Evolutionary conservation across 2,888 invertebrate genomes (phyloP).

Genomic region (Trichopoda pennipes): DNA sequence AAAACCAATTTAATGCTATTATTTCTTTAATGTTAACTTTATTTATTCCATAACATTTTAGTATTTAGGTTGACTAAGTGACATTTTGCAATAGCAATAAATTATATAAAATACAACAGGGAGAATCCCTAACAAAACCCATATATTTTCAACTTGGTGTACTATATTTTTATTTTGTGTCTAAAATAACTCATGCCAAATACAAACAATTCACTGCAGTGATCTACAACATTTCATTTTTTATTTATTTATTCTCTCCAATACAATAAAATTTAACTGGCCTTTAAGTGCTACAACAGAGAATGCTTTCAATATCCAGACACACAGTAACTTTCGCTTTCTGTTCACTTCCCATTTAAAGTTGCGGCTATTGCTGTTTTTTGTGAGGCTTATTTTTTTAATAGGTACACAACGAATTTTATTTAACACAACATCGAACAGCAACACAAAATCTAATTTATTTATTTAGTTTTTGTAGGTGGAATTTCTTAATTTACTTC

Average conservation of each 20-base stretch:
- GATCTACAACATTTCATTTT: slow-evolving; percentile 23
- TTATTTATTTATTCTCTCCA: slow-evolving; percentile 66
- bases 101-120: slow-evolving; percentile 41
- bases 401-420: neutral
- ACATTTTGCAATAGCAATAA: slow-evolving; percentile 66
- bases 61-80: slow-evolving; percentile 45
- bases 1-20: too few species aligned
- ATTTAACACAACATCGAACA: slow-evolving; percentile 14
- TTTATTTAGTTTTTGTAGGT: slow-evolving; percentile 32
- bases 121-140: slow-evolving; percentile 15
- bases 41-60: slow-evolving; percentile 33
- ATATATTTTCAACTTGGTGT: too few species aligned
- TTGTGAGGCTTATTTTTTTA: neutral
- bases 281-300: too few species aligned
- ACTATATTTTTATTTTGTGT: too few species aligned
- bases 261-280: slow-evolving; percentile 62
- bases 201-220: slow-evolving; percentile 47
- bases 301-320: neutral
- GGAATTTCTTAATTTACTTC: slow-evolving; percentile 19
- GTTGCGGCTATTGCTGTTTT: neutral
- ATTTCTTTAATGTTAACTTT: slow-evolving; percentile 6
- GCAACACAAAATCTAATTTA: slow-evolving; percentile 47
- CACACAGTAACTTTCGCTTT: slow-evolving; percentile 3
- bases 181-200: neutral
- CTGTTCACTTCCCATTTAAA: slow-evolving; percentile 10